Conservation (phyloP, 2,113 vertebrate genomes). For the Propithecus coquereli region DNA sequence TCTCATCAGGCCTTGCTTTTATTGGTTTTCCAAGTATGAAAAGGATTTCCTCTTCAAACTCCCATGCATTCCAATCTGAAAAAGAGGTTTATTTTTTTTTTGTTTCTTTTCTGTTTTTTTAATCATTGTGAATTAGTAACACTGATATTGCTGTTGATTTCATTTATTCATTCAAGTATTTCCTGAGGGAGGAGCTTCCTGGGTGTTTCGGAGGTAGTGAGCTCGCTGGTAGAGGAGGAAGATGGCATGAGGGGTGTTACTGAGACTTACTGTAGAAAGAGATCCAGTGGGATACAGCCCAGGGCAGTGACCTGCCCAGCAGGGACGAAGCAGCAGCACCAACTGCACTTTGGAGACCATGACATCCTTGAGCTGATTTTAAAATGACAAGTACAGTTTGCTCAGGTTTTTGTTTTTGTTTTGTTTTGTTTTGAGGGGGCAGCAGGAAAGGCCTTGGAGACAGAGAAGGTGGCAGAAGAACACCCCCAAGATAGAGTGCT, state of each 20-base stretch:
- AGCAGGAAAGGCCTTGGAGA: background rate
- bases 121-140: background rate
- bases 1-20: background rate
- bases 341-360: background rate
- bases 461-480: background rate
- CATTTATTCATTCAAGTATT: background rate
- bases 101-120: too few relatives aligned
- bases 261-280: background rate
- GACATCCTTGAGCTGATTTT: background rate
- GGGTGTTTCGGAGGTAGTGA: background rate
- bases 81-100: background rate
- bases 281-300: background rate
- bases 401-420: background rate
- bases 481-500: background rate
- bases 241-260: too few relatives aligned
- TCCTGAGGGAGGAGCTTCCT: background rate
- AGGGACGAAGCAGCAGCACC: too few relatives aligned
- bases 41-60: background rate
- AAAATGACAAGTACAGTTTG: background rate
- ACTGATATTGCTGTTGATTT: background rate
- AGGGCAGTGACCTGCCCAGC: background rate
- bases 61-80: background rate
- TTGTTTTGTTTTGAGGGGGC: background rate
- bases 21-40: background rate
- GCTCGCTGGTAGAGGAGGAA: background rate